A percentile compares a stretch with the other conserved stretches of the same genome.
phyloP scores from a whole-genome alignment of 1,140 invertebrate species.

The Drosophila santomea region DNA sequence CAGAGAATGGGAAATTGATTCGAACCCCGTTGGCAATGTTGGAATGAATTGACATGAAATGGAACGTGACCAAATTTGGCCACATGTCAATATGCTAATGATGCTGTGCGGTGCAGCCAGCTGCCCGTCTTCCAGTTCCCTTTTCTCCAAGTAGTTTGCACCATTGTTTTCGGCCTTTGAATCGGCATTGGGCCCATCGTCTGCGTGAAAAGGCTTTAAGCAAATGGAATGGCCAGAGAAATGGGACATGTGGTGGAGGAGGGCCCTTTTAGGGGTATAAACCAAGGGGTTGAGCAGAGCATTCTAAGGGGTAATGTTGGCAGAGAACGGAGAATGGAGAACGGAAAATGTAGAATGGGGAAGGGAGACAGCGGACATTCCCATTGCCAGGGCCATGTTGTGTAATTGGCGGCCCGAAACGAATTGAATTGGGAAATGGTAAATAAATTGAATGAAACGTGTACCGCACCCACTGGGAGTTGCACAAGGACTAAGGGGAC shows the following conservation, averaged over 20 bases:
- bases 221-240: conserved; percentile 35
- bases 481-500: not conserved
- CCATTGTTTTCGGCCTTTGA: conserved; percentile 12
- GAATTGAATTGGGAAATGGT: conserved; percentile 80
- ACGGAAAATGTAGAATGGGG: not conserved
- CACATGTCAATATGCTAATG: conserved; percentile 83
- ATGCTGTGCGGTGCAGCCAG: conserved; percentile 44
- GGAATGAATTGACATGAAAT: conserved; percentile 78
- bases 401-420: conserved; percentile 78
- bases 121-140: not conserved
- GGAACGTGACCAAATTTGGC: conserved; percentile 81
- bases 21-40: conserved; percentile 58
- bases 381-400: conserved; percentile 53
- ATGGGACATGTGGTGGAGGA: conserved; percentile 18
- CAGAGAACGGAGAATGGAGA: not conserved
- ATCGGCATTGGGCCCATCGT: not conserved
- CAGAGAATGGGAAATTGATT: conserved; percentile 68
- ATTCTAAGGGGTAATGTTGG: not conserved
- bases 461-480: conserved; percentile 35
- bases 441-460: conserved; percentile 82
- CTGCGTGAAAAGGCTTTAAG: conserved; percentile 41
- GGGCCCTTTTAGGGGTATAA: not conserved
- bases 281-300: not conserved
- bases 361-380: conserved; percentile 5
- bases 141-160: not conserved